phyloP scores from a whole-genome alignment of 2,113 vertebrate species.

The Elephas maximus region DNA sequence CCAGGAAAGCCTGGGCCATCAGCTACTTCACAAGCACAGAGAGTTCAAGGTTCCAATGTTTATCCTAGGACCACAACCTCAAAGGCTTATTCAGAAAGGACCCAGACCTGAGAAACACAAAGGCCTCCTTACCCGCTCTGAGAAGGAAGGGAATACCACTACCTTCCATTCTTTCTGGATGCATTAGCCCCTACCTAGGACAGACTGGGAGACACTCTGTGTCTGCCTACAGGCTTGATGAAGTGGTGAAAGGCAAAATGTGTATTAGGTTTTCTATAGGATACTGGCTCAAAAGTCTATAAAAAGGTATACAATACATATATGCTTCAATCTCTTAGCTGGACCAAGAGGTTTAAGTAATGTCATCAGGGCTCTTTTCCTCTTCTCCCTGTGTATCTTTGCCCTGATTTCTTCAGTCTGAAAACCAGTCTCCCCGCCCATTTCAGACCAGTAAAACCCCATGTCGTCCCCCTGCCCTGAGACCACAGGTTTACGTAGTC shows the following conservation, averaged over 20 bases:
- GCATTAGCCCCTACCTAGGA: background rate
- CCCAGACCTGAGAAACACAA: background rate
- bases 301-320: background rate
- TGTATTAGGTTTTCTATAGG: background rate
- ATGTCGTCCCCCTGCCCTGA: background rate
- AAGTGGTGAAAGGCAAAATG: background rate
- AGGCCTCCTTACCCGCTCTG: background rate
- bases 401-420: background rate
- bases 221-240: constrained; percentile 1
- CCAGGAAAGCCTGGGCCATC: background rate
- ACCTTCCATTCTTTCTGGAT: background rate
- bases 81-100: background rate
- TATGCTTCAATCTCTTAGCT: background rate
- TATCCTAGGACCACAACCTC: background rate
- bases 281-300: background rate
- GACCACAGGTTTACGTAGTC: background rate
- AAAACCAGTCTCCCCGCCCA: background rate
- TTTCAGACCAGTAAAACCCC: background rate
- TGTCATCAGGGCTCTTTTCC: background rate
- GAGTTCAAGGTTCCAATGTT: background rate
- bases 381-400: background rate
- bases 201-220: background rate
- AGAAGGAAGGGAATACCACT: background rate
- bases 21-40: background rate
- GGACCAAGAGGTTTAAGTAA: background rate